phyloP scores from a whole-genome alignment of 2,888 invertebrate species.

The Patella depressa region DNA sequence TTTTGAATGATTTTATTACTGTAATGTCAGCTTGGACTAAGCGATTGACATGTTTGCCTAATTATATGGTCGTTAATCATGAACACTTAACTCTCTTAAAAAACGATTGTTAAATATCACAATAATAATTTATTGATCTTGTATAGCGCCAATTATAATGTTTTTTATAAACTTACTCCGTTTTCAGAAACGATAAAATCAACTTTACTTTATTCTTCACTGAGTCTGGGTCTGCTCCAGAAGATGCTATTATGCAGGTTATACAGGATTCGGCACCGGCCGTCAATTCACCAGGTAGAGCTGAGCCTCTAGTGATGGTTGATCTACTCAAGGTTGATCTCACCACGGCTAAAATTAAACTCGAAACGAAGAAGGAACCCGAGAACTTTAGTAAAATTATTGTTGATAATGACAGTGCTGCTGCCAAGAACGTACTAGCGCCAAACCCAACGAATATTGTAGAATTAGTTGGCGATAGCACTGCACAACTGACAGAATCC shows the following conservation, averaged over 20 bases:
- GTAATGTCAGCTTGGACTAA: too few species aligned
- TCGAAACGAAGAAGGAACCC: constrained; percentile 46
- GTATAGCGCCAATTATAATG: too few species aligned
- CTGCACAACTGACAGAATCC: constrained; percentile 14
- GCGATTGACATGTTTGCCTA: too few species aligned
- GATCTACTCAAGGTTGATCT: constrained; percentile 50
- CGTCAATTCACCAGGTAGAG: constrained; percentile 15
- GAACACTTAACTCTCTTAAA: too few species aligned
- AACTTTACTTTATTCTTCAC: constrained; percentile 55
- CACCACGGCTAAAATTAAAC: constrained; percentile 42
- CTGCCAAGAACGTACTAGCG: neutral
- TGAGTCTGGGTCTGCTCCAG: constrained; percentile 35
- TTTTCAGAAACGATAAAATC: constrained; percentile 46
- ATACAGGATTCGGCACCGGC: constrained; percentile 48
- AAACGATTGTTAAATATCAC: too few species aligned
- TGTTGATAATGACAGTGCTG: constrained; percentile 9
- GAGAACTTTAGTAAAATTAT: constrained; percentile 48
- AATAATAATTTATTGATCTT: too few species aligned
- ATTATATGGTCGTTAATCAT: too few species aligned
- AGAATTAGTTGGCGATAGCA: constrained; percentile 17
- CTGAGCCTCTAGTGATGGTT: constrained; percentile 37
- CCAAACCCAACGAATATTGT: neutral
- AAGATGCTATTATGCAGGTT: constrained; percentile 47
- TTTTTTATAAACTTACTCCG: too few species aligned
- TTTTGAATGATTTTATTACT: too few species aligned